Conservation (phyloP, 2,888 invertebrate species). For the Quadriops clusia region DNA sequence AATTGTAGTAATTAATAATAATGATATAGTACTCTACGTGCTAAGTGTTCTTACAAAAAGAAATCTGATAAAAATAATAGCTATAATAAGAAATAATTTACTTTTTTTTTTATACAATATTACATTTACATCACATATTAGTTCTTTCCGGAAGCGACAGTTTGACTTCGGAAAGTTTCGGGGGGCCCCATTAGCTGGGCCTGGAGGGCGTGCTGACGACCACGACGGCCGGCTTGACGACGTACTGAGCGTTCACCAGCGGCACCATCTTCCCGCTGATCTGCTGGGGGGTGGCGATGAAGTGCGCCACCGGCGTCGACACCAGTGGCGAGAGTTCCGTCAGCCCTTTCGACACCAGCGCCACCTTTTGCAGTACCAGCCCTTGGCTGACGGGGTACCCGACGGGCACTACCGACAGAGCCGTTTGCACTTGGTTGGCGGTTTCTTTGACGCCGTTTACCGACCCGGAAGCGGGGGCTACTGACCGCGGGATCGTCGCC, state of each 20-base stretch:
- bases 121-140: no score
- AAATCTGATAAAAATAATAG: no score
- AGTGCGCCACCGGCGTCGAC: slow-evolving; percentile 54
- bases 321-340: slow-evolving; percentile 56
- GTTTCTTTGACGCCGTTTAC: slow-evolving; percentile 29
- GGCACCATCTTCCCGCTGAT: slow-evolving; percentile 48
- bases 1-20: no score
- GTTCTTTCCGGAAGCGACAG: no score
- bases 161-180: no score
- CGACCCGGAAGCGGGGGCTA: no score
- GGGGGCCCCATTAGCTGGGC: slow-evolving; percentile 20
- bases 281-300: slow-evolving; percentile 48
- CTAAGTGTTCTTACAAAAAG: no score
- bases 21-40: no score
- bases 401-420: slow-evolving; percentile 32
- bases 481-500: no score
- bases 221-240: slow-evolving; percentile 60
- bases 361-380: slow-evolving; percentile 39
- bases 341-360: slow-evolving; percentile 39
- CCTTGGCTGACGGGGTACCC: slow-evolving; percentile 34
- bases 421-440: slow-evolving; percentile 28
- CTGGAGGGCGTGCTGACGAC: slow-evolving; percentile 43
- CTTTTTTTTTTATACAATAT: no score
- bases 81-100: no score
- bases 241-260: slow-evolving; percentile 55